phyloP scores from a whole-genome alignment of 2,888 invertebrate genomes.

The Euclidia mi region DNA sequence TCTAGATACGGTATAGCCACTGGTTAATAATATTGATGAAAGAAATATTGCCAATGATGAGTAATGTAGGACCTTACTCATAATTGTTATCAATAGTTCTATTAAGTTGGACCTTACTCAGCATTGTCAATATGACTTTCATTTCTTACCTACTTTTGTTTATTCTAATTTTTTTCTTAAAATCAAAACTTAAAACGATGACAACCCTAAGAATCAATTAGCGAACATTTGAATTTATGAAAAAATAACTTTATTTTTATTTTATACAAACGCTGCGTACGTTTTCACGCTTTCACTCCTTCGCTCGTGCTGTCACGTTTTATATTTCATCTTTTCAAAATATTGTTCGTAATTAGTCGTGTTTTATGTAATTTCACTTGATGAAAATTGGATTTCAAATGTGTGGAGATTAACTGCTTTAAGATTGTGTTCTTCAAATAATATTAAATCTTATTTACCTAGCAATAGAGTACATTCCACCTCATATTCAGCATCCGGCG shows the following conservation, averaged over 20 bases:
- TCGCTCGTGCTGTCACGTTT: conserved; percentile 54
- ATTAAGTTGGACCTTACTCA: too few relatives aligned
- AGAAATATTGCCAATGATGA: too few relatives aligned
- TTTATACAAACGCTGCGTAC: conserved; percentile 58
- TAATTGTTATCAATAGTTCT: too few relatives aligned
- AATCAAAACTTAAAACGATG: too few relatives aligned
- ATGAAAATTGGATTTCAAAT: conserved; percentile 15
- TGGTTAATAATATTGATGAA: too few relatives aligned
- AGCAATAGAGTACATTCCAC: neutral
- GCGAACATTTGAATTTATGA: conserved; percentile 60
- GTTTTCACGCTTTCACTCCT: conserved; percentile 80
- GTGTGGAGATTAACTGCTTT: conserved; percentile 5
- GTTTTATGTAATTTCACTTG: conserved; percentile 44
- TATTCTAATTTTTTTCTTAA: too few relatives aligned
- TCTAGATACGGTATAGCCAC: too few relatives aligned
- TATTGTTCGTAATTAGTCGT: conserved; percentile 58
- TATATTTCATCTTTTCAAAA: conserved; percentile 62
- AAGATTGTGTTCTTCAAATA: neutral
- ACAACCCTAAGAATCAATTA: conserved; percentile 64
- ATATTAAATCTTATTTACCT: neutral
- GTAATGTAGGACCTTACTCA: too few relatives aligned
- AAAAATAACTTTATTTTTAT: conserved; percentile 59
- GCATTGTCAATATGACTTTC: too few relatives aligned
- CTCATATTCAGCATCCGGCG: too few relatives aligned
- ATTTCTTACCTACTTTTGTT: too few relatives aligned